phyloP scores from a whole-genome alignment of 2,797 vertebrate genomes.

The Ispidina picta region DNA sequence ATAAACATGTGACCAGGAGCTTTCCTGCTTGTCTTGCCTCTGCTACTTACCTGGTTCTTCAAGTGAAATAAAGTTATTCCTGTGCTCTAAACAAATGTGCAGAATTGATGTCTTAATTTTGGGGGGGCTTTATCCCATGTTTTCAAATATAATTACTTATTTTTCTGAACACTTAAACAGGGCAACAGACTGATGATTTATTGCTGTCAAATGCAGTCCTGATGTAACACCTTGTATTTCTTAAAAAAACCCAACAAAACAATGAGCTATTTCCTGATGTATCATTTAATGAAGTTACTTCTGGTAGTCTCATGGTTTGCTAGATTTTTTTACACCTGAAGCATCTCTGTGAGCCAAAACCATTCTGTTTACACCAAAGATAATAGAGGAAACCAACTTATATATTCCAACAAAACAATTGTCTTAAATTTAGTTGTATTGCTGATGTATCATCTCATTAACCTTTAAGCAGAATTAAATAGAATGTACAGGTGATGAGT shows the following conservation, averaged over 20 bases:
- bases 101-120: background rate
- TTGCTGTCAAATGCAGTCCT: background rate
- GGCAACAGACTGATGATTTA: background rate
- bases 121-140: background rate
- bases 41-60: background rate
- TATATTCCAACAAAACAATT: background rate
- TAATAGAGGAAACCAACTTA: background rate
- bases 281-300: background rate
- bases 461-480: slow-evolving; percentile 50
- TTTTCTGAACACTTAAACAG: background rate
- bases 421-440: background rate
- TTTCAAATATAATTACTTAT: background rate
- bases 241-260: background rate
- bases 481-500: background rate
- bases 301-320: background rate
- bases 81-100: background rate
- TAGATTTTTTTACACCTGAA: background rate
- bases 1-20: background rate
- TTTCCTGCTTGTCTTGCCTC: background rate
- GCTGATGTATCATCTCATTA: slow-evolving; percentile 25
- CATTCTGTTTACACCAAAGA: background rate
- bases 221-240: background rate
- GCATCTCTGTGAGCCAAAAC: background rate
- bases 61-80: background rate
- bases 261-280: background rate